Evolutionary conservation across 2,888 invertebrate genomes (phyloP).

Genomic region (Megalurothrips usitatus): DNA sequence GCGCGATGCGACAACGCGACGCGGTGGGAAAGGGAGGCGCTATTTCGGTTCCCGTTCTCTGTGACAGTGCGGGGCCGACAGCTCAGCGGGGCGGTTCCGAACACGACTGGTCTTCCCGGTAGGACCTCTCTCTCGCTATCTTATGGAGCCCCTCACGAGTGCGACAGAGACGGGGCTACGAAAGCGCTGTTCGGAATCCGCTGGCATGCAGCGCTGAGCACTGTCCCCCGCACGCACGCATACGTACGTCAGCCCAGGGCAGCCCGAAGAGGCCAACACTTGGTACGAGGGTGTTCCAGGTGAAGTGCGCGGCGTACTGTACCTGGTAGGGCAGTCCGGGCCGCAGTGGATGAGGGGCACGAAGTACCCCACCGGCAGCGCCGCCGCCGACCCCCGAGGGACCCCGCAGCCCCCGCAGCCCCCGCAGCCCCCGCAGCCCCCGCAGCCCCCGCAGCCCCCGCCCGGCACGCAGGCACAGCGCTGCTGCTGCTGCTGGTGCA

Average conservation of each 20-base stretch:
- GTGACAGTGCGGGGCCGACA: background rate
- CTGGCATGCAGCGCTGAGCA: too few relatives aligned
- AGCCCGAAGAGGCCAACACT: background rate
- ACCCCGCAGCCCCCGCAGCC: background rate
- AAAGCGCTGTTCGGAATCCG: background rate
- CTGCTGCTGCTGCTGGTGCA: too few relatives aligned
- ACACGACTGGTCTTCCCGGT: background rate
- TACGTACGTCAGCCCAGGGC: background rate
- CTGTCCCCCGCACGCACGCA: background rate
- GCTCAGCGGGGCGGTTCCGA: background rate
- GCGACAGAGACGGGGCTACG: too few relatives aligned
- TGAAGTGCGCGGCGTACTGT: background rate
- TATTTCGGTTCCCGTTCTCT: slow-evolving; percentile 1
- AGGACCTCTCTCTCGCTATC: background rate
- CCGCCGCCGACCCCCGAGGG: background rate
- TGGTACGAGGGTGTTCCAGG: background rate
- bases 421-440: background rate
- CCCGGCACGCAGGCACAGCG: background rate
- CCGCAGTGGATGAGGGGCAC: background rate
- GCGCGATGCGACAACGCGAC: background rate
- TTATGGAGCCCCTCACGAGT: too few relatives aligned
- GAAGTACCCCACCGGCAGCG: slow-evolving; percentile 9
- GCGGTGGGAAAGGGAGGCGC: background rate
- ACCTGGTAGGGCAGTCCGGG: background rate
- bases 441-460: background rate